Conservation (phyloP, 1,140 invertebrate species). For the Galendromus occidentalis region DNA sequence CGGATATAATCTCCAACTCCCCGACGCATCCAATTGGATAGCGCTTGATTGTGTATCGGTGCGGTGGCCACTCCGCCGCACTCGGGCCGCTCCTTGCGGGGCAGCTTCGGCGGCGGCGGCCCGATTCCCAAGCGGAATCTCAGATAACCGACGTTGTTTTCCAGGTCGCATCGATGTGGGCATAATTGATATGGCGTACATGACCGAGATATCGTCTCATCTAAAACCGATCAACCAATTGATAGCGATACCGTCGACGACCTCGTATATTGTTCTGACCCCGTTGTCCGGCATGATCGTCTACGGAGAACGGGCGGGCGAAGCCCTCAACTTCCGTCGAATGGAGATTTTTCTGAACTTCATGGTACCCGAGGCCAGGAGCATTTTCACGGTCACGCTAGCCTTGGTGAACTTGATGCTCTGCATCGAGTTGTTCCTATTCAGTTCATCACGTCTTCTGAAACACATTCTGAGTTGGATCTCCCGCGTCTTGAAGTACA, state of each 20-base stretch:
- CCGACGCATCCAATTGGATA: neutral
- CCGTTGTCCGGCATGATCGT: neutral
- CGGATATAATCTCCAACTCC: neutral
- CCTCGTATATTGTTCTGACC: slow-evolving; percentile 1
- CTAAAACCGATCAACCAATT: neutral
- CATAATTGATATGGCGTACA: neutral
- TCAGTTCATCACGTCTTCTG: neutral
- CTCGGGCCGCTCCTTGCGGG: neutral
- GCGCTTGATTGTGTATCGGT: neutral
- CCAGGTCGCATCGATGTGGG: slow-evolving; percentile 7
- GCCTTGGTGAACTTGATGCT: neutral
- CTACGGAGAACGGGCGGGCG: neutral
- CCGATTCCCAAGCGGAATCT: too few relatives aligned
- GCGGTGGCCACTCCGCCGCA: neutral
- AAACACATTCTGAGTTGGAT: neutral
- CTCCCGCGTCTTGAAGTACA: neutral
- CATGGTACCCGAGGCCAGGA: neutral
- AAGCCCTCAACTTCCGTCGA: neutral
- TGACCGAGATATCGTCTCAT: neutral
- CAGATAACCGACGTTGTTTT: neutral
- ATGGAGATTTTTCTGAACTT: neutral
- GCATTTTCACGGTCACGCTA: neutral
- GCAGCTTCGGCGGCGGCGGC: neutral
- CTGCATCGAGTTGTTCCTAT: neutral
- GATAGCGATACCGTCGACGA: neutral